phyloP scores from a whole-genome alignment of 2,113 vertebrate species.

The Megaceryle torquata region DNA sequence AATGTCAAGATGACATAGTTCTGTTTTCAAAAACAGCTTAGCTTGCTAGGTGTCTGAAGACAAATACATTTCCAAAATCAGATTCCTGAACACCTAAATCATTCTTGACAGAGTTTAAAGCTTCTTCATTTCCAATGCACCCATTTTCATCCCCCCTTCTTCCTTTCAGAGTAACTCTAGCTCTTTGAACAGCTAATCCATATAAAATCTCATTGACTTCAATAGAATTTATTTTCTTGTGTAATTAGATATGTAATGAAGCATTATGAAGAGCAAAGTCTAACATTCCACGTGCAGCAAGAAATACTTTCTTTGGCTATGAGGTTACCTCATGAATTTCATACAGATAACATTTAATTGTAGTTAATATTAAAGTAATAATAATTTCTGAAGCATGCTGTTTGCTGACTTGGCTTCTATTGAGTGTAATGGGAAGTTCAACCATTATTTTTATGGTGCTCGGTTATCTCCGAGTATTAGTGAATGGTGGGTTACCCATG shows the following conservation, averaged over 20 bases:
- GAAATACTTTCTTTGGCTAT: background rate
- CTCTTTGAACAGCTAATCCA: background rate
- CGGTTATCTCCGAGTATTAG: background rate
- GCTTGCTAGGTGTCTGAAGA: background rate
- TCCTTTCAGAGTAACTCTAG: background rate
- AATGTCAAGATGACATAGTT: background rate
- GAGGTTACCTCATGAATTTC: background rate
- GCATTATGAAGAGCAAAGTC: background rate
- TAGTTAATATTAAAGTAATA: background rate
- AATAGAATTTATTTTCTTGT: background rate
- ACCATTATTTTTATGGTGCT: background rate
- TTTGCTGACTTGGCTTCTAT: background rate
- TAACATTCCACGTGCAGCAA: background rate
- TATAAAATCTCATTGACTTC: background rate
- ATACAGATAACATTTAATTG: background rate
- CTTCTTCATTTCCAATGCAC: background rate
- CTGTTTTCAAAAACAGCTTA: constrained; percentile 9
- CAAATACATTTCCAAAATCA: constrained; percentile 11
- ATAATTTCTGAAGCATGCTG: background rate
- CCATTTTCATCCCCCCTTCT: background rate
- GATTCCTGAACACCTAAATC: background rate
- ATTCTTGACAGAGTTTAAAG: background rate
- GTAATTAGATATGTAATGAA: background rate
- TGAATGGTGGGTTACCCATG: background rate
- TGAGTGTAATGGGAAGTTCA: background rate